Percentiles rank a stretch among this genome's conserved stretches.
These are phyloP conservation scores for Amphiura filiformis DNA, from an alignment of 35 echinoderm and acorn worm genomes.

Conservation along the genomic window DNA sequence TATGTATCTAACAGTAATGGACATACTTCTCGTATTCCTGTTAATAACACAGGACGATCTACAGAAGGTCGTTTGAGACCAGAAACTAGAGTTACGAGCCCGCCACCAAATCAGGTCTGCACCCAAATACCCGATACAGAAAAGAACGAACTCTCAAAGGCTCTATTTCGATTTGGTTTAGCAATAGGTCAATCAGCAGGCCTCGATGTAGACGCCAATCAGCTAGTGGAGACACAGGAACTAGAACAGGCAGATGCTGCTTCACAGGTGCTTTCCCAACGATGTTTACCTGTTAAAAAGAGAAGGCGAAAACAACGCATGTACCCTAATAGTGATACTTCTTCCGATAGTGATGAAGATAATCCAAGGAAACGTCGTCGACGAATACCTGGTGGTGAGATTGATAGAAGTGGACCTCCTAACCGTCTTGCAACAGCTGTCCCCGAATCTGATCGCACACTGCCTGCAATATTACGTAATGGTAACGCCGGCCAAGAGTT, in stretches of 20 bases:
- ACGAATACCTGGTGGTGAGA: slow-evolving; percentile 16
- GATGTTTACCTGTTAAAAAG: background rate
- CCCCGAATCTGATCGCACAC: slow-evolving; percentile 35
- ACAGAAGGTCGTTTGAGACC: slow-evolving; percentile 7
- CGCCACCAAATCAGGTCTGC: slow-evolving; percentile 51
- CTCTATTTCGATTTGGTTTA: slow-evolving; percentile 30
- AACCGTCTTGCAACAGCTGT: slow-evolving; percentile 40
- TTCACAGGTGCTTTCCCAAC: background rate
- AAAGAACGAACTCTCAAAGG: slow-evolving; percentile 41
- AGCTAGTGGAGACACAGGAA: background rate
- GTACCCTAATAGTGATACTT: slow-evolving; percentile 1
- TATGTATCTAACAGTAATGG: background rate
- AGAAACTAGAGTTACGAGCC: slow-evolving; percentile 3
- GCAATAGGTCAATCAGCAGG: slow-evolving; percentile 10
- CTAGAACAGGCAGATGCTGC: background rate
- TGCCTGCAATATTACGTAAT: background rate
- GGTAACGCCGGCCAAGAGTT: background rate
- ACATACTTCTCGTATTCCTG: too few relatives aligned
- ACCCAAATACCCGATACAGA: slow-evolving; percentile 18
- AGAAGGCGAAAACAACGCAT: background rate
- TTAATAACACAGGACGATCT: background rate
- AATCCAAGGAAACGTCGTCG: background rate
- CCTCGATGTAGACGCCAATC: too few relatives aligned
- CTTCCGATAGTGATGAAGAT: background rate
- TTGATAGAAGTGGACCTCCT: slow-evolving; percentile 25